Base-by-base conservation (phyloP, 2,797 vertebrate species). In the Cynopterus sphinx region DNA sequence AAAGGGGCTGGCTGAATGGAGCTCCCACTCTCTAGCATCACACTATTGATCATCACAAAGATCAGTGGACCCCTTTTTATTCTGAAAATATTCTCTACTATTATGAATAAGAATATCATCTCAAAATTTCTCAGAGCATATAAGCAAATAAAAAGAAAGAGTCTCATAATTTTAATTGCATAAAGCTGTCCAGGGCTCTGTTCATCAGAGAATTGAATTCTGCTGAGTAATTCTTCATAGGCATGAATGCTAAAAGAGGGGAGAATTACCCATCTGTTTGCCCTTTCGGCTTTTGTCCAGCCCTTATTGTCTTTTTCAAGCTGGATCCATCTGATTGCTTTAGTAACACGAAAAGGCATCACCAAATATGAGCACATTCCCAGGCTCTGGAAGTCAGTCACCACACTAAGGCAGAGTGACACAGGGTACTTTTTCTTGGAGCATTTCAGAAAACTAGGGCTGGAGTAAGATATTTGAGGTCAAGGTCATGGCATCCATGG, bases 221-320 rank as follows among this genome's bases (percentile, higher is more conserved):
- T 79, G 94, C 74, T 90, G 94, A 96, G 89, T 83, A 97, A 90
- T 94, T 95, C 91, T 96, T 96, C n/a, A n/a, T 96, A 93, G 83
- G 83, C 79, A 98, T 13, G 68, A 24, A 85, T 53, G 4, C 31
- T 97, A 92, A 98, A 97, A 97, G 94, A 97, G 93, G 90, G 90
- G 75, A 89, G 96, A 96, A 68, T 96, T 98, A 92, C 84, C 91
- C 95, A 95, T 98, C 97, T 98, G 93, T 96, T 98, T 97, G 93
- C 65, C 89, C 81, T 89, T 97, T 98, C 93, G 77, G 93, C 94
- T 94, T 96, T 96, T 97, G 95, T 97, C 96, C 95, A 81, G 95
- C 90, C 95, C 81, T 61, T 73, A 91, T 94, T 97, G 97, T 97
- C 96, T 95, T 95, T 97, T 97, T 97, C 92, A 97, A 94, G 89